Percentiles rank a stretch among this genome's conserved stretches.
Evolutionary conservation across 1,140 invertebrate species (phyloP).

Genomic region (Calliphora vicina): DNA sequence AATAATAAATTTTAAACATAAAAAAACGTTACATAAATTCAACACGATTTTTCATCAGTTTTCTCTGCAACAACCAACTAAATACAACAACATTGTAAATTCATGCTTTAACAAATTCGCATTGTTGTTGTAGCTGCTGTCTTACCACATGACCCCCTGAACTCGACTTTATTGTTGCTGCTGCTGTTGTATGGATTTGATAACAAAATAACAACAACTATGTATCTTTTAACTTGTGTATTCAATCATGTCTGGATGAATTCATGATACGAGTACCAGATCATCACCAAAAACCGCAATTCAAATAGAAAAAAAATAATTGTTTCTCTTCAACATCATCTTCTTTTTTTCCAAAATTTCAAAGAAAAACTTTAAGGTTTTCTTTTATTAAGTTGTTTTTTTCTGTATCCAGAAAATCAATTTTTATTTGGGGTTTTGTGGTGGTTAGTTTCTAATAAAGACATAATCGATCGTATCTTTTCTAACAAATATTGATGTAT

Average conservation of each 20-base stretch:
- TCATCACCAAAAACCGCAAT: background rate
- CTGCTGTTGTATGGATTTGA: background rate
- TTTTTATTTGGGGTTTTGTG: background rate
- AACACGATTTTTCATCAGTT: background rate
- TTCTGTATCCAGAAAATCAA: background rate
- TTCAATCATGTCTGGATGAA: background rate
- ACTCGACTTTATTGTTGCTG: background rate
- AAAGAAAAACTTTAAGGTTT: background rate
- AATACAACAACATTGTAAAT: background rate
- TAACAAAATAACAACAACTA: background rate
- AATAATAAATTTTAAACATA: background rate
- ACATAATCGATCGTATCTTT: background rate
- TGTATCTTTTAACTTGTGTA: background rate
- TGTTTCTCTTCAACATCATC: background rate
- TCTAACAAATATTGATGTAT: background rate
- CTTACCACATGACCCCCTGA: background rate
- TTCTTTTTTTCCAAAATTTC: background rate
- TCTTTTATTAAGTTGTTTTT: background rate
- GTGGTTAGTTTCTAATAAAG: background rate
- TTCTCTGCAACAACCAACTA: background rate
- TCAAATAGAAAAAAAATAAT: background rate
- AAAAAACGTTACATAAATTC: constrained; percentile 1
- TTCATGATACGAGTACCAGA: constrained; percentile 7
- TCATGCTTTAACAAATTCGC: background rate
- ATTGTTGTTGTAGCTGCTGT: background rate